Percentiles rank a stretch among this genome's conserved stretches.
Evolutionary conservation across 2,113 vertebrate species (phyloP).

Genomic region (Ptilorrhoa leucosticta): DNA sequence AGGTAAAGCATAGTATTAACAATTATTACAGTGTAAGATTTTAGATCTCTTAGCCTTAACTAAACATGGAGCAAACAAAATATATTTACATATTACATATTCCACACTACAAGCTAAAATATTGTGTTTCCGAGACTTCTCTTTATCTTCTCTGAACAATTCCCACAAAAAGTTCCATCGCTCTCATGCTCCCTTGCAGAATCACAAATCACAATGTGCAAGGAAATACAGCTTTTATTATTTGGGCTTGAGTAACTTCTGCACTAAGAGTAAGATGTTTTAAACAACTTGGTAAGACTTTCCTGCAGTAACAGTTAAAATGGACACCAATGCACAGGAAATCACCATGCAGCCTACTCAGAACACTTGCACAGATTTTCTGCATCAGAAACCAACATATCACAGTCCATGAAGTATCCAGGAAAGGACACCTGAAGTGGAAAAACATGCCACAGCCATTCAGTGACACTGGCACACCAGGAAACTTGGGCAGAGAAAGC

Average conservation of each 20-base stretch:
- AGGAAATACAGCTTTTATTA: neutral
- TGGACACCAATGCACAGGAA: neutral
- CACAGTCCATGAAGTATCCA: accelerated
- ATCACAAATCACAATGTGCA: neutral
- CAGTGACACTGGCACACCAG: neutral
- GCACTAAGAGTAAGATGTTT: neutral
- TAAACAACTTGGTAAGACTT: neutral
- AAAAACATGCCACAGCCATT: neutral
- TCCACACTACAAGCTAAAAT: neutral
- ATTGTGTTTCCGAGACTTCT: neutral
- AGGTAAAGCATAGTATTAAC: neutral
- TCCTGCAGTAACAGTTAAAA: neutral
- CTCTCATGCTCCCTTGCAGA: neutral
- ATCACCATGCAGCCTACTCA: neutral
- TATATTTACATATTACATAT: neutral
- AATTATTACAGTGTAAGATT: neutral
- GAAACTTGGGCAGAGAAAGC: neutral
- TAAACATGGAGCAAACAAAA: neutral
- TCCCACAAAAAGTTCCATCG: neutral
- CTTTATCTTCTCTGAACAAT: neutral
- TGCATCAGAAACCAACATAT: neutral
- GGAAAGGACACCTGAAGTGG: neutral
- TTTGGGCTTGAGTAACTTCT: neutral
- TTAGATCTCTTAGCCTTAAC: neutral
- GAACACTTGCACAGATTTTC: neutral